A percentile compares a stretch with the other conserved stretches of the same genome.
Conservation (phyloP, 2,113 vertebrate species). For the Paratilapia polleni region DNA sequence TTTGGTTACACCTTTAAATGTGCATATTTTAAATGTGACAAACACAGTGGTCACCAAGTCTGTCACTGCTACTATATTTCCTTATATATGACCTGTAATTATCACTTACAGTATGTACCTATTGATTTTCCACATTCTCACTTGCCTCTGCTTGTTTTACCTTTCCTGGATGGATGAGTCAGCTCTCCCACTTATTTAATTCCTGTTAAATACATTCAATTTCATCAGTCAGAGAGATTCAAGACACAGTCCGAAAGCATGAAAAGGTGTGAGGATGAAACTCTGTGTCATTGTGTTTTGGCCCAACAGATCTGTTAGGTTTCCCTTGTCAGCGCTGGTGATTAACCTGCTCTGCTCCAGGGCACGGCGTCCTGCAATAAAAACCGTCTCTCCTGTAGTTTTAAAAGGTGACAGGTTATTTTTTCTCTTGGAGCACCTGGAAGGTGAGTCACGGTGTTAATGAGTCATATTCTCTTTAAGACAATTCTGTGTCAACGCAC, state of each 20-base stretch:
- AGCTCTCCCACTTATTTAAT: neutral
- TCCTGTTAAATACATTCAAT: neutral
- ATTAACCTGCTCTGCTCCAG: neutral
- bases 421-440: neutral
- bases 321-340: neutral
- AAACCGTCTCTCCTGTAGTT: neutral
- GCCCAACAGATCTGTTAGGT: neutral
- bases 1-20: neutral
- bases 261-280: neutral
- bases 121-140: neutral
- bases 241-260: rapidly evolving
- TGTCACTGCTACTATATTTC: neutral
- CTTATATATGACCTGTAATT: neutral
- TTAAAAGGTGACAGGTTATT: neutral
- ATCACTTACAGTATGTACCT: neutral
- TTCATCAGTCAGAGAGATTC: neutral
- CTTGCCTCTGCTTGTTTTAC: neutral
- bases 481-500: neutral
- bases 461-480: constrained; percentile 8
- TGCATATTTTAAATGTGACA: neutral
- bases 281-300: constrained; percentile 5
- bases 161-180: constrained; percentile 11
- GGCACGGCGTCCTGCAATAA: neutral
- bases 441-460: constrained; percentile 18
- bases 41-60: neutral